Base-by-base conservation (phyloP, 2,113 vertebrate species). In the Lagopus leucura region DNA sequence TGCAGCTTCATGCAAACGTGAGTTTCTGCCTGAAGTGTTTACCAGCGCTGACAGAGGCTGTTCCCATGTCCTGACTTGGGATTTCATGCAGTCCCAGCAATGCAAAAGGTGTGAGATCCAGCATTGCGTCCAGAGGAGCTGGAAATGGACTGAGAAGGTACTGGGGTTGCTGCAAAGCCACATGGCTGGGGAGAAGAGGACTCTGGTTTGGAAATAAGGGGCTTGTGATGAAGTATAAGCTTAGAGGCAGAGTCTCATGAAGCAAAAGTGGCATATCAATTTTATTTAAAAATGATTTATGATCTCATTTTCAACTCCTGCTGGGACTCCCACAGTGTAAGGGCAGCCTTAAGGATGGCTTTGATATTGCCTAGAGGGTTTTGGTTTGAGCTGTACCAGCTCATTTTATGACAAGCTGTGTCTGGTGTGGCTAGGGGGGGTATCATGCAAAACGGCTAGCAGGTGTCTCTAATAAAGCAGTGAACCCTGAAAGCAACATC, bases 401-500 rank as follows among this genome's bases (percentile, higher is more conserved):
- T 85, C 4, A 36, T 74, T 87, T 77, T 65, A 4, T 40, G 42
- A 30, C 13, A 55, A 19, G 27, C 71, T 80, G 15, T 74, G 10
- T 57, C 52, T 72, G 30, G 28, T 42, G 48, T 74, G 42, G 16
- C 21, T 40, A 38, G 17, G 22, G 43, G 16, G 10, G 15, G 2
- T 43, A 71, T 67, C 19, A n/a, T 40, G 20, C n/a, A 43, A 36
- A 28, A 42, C 82, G 42, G 42, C 76, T 79, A 87, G 32, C 48
- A 73, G 48, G 67, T 92, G 45, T n/a, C 0, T 0, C 64, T 74
- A 77, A 66, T 27, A 60, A 65, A 83, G 67, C 65, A 89, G 60
- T 42, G 55, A 89, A 88, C 72, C 75, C 34, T 80, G 75, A 74
- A 87, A 85, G 34, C 38, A 95, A 47, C 82, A 82, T 82, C 91